Base-by-base conservation (phyloP, 2,113 vertebrate genomes). In the Stercorarius parasiticus region DNA sequence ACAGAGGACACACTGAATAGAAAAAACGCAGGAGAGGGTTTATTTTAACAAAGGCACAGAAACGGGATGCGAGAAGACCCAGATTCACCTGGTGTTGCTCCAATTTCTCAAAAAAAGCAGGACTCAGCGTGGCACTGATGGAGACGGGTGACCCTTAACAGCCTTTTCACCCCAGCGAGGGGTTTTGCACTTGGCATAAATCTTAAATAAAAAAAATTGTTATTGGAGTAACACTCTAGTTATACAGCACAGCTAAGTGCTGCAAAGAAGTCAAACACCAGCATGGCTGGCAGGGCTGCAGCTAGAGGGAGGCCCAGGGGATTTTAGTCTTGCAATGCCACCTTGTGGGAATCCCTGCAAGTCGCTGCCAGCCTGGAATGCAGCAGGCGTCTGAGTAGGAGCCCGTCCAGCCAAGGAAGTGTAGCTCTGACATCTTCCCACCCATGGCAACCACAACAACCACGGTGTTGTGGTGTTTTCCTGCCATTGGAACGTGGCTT, bases 261-360 rank as follows among this genome's bases (percentile, higher is more conserved):
- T 26, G 3, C 38, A 2, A 62, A 32, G 43, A 65, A 67, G 11
- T 25, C 76, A 40, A 45, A 72, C 1, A 8, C 11, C 19, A 2
- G 55, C 55, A 15, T 3, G 0, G 17, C 34, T 2, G 25, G 43
- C 74, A 73, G 6, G 12, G 64, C 69, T 71, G 40, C 38, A 59
- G 84, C 74, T 15, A 36, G 19, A 55, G 50, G 21, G 1, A 19
- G 45, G 18, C 49, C 21, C 52, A 11, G 20, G 42, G 59, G 91
- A 95, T 55, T 62, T 65, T 20, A 55, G 34, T 56, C 65, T 53
- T 71, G 85, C 34, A 47, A 92, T 92, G 97, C 98, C 98, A 96
- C 95, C 98, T 97, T 10, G 97, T 98, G 98, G 97, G 93, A 88
- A 72, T 14, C 8, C 0, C 61, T 56, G 82, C 52, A 29, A 69